Conservation (phyloP, 2,113 vertebrate genomes). For the Pseudorectes ferrugineus region DNA sequence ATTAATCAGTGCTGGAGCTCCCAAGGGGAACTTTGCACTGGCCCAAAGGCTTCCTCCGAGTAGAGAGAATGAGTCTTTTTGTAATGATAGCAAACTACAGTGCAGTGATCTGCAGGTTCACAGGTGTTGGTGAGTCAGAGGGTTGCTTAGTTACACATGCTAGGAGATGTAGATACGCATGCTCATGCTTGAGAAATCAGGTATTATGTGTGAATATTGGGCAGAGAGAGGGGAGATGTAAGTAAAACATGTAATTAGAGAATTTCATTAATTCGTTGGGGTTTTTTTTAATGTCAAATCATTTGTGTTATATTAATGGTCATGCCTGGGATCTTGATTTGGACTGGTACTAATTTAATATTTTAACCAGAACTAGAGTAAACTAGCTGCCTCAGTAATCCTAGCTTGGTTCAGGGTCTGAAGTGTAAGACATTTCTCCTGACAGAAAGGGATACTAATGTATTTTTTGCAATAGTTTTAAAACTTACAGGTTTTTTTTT, state of each 20-base stretch:
- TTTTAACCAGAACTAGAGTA: not conserved
- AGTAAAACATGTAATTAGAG: not conserved
- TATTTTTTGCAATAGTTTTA: not conserved
- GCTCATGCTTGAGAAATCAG: not conserved
- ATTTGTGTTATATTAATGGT: not conserved
- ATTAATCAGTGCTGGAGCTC: not conserved
- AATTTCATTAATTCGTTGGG: not conserved
- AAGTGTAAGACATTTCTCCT: not conserved
- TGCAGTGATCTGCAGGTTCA: not conserved
- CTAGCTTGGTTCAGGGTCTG: not conserved
- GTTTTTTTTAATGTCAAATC: not conserved
- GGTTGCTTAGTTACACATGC: not conserved
- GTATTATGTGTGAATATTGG: not conserved
- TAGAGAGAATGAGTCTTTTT: not conserved
- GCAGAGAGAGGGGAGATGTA: not conserved
- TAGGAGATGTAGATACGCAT: not conserved
- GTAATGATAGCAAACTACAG: not conserved
- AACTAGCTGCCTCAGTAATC: not conserved
- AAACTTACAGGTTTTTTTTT: no score
- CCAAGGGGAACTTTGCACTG: not conserved
- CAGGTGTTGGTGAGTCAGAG: not conserved
- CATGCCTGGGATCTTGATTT: not conserved
- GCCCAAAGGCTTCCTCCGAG: not conserved
- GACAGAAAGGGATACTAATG: not conserved
- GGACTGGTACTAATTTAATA: not conserved